Base-by-base conservation (phyloP, 2,888 invertebrate genomes). In the Stenodera caucasica region DNA sequence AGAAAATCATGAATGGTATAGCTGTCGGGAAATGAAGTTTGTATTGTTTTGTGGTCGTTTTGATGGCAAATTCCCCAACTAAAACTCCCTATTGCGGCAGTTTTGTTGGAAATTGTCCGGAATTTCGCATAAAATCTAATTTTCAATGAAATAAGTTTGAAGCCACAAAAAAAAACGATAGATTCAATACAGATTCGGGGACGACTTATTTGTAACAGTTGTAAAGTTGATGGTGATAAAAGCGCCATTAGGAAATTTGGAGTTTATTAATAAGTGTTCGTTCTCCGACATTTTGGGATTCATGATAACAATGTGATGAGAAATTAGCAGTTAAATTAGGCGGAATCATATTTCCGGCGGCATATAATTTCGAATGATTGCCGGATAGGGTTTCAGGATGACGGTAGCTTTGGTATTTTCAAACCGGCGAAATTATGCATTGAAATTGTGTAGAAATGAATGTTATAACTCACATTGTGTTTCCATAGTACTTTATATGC, bases 401-500 rank as follows among this genome's bases (percentile, higher is more conserved):
- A 45, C 15, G 45, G 21, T 21, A 12, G 12, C n/a, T 9, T 45
- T 11, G 15, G 45, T 18, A 3, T 45, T 45, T 45, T 11, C 18
- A 45, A 45, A 45, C 21, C 21, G 45, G 21, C 2, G 5, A 58
- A 59, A 65, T 60, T 63, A 65, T 61, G 63, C 60, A 61, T 58
- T 58, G 60, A 61, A 59, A 61, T 61, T 60, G 61, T 57, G 63
- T 64, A 61, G 56, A 57, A 60, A 58, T 58, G 57, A 58, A 55
- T 61, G 53, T 60, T 61, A 66, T 63, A 66, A 88, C 90, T 90
- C 82, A 91, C 91, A 80, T 90, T 89, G 80, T 90, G 90, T 72
- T 87, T 88, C 91, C 91, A 91, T 62, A 90, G 83, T 71, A 91
- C 89, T 84, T 90, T 90, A 80, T 91, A 90, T 71, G 90, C 89